Conservation (phyloP, 2,113 vertebrate species). For the Nothoprocta perdicaria region DNA sequence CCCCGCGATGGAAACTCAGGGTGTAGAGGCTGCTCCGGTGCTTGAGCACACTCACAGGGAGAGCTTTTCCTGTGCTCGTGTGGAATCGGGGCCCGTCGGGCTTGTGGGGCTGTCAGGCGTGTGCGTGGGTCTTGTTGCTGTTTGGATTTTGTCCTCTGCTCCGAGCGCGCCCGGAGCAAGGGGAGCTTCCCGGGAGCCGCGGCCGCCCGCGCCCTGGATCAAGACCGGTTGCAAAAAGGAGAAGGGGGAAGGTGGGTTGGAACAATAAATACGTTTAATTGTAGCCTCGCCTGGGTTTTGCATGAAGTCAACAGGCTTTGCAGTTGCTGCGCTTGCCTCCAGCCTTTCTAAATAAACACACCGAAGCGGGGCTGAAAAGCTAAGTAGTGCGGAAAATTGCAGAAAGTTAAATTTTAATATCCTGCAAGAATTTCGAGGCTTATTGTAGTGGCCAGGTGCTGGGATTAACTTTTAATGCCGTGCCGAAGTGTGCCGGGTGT, state of each 20-base stretch:
- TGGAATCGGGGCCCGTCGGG: neutral
- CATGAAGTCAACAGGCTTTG: neutral
- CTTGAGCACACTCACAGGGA: neutral
- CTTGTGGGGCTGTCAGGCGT: neutral
- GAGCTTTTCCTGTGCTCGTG: neutral
- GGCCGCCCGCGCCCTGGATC: neutral
- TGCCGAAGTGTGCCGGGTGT: neutral
- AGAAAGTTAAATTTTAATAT: constrained; percentile 12
- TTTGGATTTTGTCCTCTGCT: neutral
- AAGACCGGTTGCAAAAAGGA: neutral
- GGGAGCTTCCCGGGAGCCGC: no score
- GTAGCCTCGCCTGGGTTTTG: neutral
- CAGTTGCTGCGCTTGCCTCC: neutral
- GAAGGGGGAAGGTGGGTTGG: neutral
- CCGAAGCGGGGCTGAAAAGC: neutral
- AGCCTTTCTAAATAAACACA: constrained; percentile 33
- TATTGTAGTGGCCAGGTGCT: neutral
- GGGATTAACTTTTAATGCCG: neutral
- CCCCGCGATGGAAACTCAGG: neutral
- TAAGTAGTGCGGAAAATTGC: constrained; percentile 4
- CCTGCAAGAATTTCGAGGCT: neutral
- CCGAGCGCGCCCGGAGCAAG: neutral
- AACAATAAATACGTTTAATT: constrained; percentile 39
- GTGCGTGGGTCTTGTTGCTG: neutral
- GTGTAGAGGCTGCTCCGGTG: no score